Evolutionary conservation across 2,888 invertebrate genomes (phyloP).

Genomic region (Macrosoma leucophasiata): DNA sequence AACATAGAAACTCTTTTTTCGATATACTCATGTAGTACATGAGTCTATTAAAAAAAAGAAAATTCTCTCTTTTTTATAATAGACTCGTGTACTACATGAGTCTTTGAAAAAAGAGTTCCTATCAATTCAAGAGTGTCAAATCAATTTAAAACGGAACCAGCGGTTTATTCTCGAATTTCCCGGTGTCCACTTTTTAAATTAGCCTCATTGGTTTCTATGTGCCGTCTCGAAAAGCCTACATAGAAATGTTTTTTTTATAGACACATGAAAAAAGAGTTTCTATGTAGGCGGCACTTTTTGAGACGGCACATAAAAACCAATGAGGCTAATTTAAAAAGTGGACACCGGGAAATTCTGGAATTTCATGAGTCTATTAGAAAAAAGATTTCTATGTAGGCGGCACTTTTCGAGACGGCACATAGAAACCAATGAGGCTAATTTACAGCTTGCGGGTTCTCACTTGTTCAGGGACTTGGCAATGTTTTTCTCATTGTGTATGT

Average conservation of each 20-base stretch:
- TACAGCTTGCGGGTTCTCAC: constrained; percentile 19
- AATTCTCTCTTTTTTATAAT: too few relatives aligned
- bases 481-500: constrained; percentile 1
- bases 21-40: constrained; percentile 2
- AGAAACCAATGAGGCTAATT: constrained; percentile 21
- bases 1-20: background rate
- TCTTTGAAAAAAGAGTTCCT: too few relatives aligned
- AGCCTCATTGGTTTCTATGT: constrained; percentile 15
- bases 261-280: too few relatives aligned
- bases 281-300: constrained; percentile 12
- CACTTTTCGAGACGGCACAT: constrained; percentile 3
- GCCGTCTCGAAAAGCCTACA: constrained; percentile 14
- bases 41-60: too few relatives aligned
- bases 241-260: constrained; percentile 21
- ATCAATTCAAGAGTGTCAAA: too few relatives aligned
- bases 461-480: constrained; percentile 14
- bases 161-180: constrained; percentile 6
- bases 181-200: background rate
- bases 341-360: constrained; percentile 5
- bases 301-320: background rate
- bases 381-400: background rate
- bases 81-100: too few relatives aligned
- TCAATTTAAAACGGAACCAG: too few relatives aligned
- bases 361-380: constrained; percentile 2
- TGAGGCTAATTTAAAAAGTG: background rate